Evolutionary conservation across 2,113 vertebrate genomes (phyloP), one percentile per base, ranked within the genome.

Genomic region (Phylloscopus trochiloides): DNA sequence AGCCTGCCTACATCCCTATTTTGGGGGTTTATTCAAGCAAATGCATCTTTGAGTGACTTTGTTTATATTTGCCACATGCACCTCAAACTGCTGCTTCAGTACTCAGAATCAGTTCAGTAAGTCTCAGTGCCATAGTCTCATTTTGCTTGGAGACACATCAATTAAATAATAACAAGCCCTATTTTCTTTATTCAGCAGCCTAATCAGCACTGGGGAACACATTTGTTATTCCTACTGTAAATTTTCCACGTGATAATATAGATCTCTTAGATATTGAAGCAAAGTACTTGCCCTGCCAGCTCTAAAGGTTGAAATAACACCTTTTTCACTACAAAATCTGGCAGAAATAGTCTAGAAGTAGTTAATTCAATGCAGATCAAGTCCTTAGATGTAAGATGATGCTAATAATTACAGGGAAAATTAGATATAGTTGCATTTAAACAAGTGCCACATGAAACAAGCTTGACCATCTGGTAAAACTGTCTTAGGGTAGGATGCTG

Each of bases 391-490:
- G 65, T 74, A 96, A 96, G 96, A 95, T 52, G 40, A 58, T 90
- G 89, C 84, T 89, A 97, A 98, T 94, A 94, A 97, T 96, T 40
- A 81, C 86, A 95, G 71, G 78, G 82, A 97, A 97, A 96, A 97
- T 91, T 96, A 97, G 95, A 89, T 91, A 96, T 24, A 81, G 76
- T 78, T 90, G 51, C 96, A 92, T 96, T 97, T 96, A 98, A 97
- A 97, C 90, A 97, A 97, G 97, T 93, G 90, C 91, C 97, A 97
- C 97, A 96, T 95, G 97, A 97, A 95, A 96, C 81, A 93, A 9
- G 90, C 95, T 94, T 12, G 16, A 75, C 98, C 98, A 98, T 98
- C 98, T 98, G 98, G 94, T 96, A 18, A 81, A 96, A 95, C 95
- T 97, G 95, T 97, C 95, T 86, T 88, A 85, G 91, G 93, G 96